Conservation (phyloP, 2,113 vertebrate species). For the Choloepus hoffmanni region DNA sequence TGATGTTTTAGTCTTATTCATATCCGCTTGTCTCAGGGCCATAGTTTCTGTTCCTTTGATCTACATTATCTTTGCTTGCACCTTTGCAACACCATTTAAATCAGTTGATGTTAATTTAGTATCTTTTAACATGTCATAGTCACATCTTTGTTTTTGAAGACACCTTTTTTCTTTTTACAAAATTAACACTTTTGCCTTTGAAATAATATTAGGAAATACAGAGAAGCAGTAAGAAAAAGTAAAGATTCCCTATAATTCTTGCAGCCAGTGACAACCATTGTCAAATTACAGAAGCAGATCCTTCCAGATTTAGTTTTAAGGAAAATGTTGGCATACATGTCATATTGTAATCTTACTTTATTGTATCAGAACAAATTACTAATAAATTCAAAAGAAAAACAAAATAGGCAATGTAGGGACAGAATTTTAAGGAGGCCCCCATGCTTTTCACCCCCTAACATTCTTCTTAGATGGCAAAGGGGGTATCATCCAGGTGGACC, state of each 20-base stretch:
- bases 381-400: background rate
- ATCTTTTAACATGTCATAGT: background rate
- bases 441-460: background rate
- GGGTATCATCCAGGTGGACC: background rate
- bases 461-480: background rate
- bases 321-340: background rate
- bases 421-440: background rate
- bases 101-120: constrained; percentile 66
- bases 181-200: constrained; percentile 64
- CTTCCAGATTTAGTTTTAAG: background rate
- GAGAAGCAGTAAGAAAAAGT: constrained; percentile 29
- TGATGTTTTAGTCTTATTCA: background rate
- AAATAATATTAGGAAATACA: constrained; percentile 10
- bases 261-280: background rate
- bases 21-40: background rate
- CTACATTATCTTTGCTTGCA: background rate
- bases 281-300: background rate
- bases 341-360: background rate
- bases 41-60: constrained; percentile 60
- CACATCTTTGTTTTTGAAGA: constrained; percentile 69
- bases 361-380: background rate
- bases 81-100: constrained; percentile 29
- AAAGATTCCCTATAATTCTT: background rate
- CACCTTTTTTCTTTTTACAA: constrained; percentile 28
- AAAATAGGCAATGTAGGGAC: background rate